phyloP scores from a whole-genome alignment of 2,797 vertebrate species.

The Ispidina lecontei region DNA sequence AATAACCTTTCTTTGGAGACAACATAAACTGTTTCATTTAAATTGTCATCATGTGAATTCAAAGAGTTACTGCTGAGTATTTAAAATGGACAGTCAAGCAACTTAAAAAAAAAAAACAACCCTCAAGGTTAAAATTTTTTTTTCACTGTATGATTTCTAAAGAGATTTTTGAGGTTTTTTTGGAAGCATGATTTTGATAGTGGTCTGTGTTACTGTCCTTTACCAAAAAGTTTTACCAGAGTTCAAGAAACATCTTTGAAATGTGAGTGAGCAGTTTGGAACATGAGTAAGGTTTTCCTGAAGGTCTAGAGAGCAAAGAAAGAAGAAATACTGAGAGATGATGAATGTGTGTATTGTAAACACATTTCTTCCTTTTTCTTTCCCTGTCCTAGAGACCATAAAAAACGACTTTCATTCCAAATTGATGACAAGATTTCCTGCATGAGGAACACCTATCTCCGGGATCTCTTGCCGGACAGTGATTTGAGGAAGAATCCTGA shows the following conservation, averaged over 20 bases:
- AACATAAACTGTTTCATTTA: background rate
- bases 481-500: fast-evolving
- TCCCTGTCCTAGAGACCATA: conserved; percentile 69
- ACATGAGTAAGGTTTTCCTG: background rate
- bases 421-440: conserved; percentile 84
- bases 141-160: background rate
- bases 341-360: background rate
- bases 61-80: background rate
- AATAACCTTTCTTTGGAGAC: background rate
- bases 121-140: background rate
- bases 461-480: conserved; percentile 51
- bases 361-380: background rate
- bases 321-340: background rate
- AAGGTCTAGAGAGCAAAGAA: background rate
- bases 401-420: conserved; percentile 71
- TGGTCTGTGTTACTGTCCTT: background rate
- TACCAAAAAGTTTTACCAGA: background rate
- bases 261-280: background rate
- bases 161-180: background rate
- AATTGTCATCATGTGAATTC: background rate
- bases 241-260: background rate
- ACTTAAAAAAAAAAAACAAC: background rate
- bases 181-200: background rate
- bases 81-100: background rate
- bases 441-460: conserved; percentile 79